Percentiles rank a stretch among this genome's conserved stretches.
Evolutionary conservation across 2,113 vertebrate species (phyloP).

Genomic region (Crotalus horridus): DNA sequence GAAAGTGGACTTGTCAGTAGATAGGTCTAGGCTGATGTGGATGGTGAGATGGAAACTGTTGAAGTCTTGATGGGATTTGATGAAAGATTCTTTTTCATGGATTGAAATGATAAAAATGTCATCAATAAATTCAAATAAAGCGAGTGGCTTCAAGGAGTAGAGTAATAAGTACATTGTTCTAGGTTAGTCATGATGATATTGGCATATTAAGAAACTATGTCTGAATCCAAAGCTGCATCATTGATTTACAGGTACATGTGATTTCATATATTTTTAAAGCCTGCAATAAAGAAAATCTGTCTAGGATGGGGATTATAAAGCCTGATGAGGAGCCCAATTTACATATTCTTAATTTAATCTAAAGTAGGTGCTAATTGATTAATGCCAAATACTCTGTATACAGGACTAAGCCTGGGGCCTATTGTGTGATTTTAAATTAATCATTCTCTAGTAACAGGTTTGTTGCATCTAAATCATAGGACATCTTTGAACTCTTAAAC

Average conservation of each 20-base stretch:
- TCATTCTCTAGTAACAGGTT: neutral
- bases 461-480: too few relatives aligned
- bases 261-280: conserved; percentile 65
- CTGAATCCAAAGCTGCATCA: neutral
- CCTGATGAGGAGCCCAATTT: conserved; percentile 78
- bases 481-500: too few relatives aligned
- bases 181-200: neutral
- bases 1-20: neutral
- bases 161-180: neutral
- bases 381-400: conserved; percentile 68
- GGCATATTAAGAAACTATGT: neutral
- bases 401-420: neutral
- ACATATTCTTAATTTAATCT: conserved; percentile 85
- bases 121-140: neutral
- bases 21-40: neutral
- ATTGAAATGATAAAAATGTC: neutral
- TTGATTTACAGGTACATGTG: neutral
- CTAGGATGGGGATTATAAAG: conserved; percentile 72
- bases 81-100: neutral
- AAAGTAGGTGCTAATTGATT: conserved; percentile 85
- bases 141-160: neutral
- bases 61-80: neutral
- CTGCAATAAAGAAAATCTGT: conserved; percentile 61
- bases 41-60: neutral
- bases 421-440: neutral